phyloP scores from a whole-genome alignment of 1,140 invertebrate genomes.

The Chironomus tepperi region DNA sequence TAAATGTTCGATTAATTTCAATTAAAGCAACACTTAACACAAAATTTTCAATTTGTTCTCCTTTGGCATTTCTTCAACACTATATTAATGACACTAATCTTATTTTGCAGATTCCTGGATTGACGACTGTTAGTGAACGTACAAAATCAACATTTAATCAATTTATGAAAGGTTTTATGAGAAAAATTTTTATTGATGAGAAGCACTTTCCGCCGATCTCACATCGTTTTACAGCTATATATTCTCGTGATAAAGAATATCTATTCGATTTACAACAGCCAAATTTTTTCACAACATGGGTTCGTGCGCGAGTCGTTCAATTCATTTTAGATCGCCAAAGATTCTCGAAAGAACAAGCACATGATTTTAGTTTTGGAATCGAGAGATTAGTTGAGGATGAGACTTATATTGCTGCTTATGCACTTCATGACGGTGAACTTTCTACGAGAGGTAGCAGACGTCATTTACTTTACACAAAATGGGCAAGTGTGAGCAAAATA shows the following conservation, averaged over 20 bases:
- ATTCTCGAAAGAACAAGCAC: slow-evolving; percentile 54
- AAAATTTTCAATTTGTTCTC: background rate
- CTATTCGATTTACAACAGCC: slow-evolving; percentile 72
- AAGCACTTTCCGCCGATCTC: slow-evolving; percentile 58
- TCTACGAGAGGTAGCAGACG: slow-evolving; percentile 57
- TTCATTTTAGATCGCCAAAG: slow-evolving; percentile 84
- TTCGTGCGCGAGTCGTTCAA: slow-evolving; percentile 79
- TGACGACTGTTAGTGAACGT: slow-evolving; percentile 48
- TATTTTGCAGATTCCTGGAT: slow-evolving; percentile 49
- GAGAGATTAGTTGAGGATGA: slow-evolving; percentile 68
- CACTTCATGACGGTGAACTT: slow-evolving; percentile 79
- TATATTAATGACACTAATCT: background rate
- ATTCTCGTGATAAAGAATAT: slow-evolving; percentile 78
- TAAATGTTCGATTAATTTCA: no score
- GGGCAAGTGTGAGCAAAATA: slow-evolving; percentile 72
- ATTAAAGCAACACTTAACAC: no score
- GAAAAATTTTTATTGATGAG: slow-evolving; percentile 54
- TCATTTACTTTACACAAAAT: slow-evolving; percentile 73
- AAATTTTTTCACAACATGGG: slow-evolving; percentile 77
- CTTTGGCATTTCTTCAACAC: no score
- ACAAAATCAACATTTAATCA: slow-evolving; percentile 54
- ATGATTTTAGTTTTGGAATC: slow-evolving; percentile 75
- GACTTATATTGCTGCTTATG: slow-evolving; percentile 77
- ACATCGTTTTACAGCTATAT: slow-evolving; percentile 71
- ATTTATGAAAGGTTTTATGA: slow-evolving; percentile 49